Evolutionary conservation across 2,113 vertebrate species (phyloP).

Genomic region (Brachyistius frenatus): DNA sequence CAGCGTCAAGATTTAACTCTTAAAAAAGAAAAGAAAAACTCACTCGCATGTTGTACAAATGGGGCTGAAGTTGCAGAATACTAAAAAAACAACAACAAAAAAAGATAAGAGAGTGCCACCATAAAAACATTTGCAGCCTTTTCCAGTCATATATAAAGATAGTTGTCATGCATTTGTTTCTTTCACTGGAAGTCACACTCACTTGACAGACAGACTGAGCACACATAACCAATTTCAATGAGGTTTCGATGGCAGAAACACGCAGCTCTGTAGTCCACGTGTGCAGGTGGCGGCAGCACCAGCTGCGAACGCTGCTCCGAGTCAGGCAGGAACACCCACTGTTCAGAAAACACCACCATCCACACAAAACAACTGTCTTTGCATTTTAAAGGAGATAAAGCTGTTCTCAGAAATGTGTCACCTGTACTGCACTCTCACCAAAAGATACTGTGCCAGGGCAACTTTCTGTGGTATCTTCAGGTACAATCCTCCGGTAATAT

Average conservation of each 20-base stretch:
- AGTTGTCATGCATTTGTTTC: not conserved
- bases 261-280: conserved; percentile 96
- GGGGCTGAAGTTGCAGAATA: conserved; percentile 99
- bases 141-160: not conserved
- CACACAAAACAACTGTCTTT: not conserved
- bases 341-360: conserved; percentile 33
- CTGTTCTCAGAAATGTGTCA: not conserved
- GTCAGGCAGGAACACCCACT: conserved; percentile 98
- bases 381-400: not conserved
- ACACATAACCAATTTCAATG: conserved; percentile 98
- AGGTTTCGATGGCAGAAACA: conserved; percentile 98
- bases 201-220: conserved; percentile 98
- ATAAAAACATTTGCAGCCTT: not conserved
- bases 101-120: conserved; percentile 5
- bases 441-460: conserved; percentile 92
- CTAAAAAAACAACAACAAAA: conserved; percentile 73
- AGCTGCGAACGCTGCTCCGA: conserved; percentile 93
- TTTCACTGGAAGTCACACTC: conserved; percentile 63
- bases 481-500: conserved; percentile 97
- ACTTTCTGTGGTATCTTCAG: conserved; percentile 93
- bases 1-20: not conserved
- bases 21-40: conserved; percentile 75
- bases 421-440: conserved; percentile 85
- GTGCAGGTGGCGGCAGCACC: conserved; percentile 90
- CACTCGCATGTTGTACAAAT: conserved; percentile 99